A percentile compares a stretch with the other conserved stretches of the same genome.
Evolutionary conservation across 2,888 invertebrate species (phyloP).

Genomic region (Cephus spinipes): DNA sequence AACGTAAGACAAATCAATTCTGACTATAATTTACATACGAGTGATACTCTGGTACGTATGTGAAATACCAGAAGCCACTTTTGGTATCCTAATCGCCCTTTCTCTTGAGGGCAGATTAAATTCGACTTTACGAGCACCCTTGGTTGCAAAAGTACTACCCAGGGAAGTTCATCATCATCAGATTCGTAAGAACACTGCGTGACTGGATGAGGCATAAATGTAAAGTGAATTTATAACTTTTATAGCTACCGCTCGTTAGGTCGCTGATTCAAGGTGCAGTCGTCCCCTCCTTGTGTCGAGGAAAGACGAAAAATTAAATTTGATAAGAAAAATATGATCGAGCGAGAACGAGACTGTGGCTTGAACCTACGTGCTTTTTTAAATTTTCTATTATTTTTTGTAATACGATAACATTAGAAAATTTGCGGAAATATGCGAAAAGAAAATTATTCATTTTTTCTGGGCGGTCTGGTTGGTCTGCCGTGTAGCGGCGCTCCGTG

Average conservation of each 20-base stretch:
- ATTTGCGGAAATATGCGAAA: not conserved
- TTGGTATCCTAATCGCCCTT: not conserved
- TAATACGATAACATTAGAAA: not conserved
- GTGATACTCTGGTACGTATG: not conserved
- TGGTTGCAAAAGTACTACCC: slow-evolving; percentile 28
- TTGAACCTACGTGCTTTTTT: not conserved
- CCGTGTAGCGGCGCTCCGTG: not conserved
- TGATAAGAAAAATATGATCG: not conserved
- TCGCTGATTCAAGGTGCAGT: slow-evolving; percentile 35
- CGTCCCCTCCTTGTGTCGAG: not conserved
- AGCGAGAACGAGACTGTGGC: not conserved
- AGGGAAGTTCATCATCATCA: slow-evolving; percentile 61
- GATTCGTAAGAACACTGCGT: slow-evolving; percentile 44
- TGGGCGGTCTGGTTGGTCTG: not conserved
- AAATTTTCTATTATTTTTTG: not conserved
- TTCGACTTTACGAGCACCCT: slow-evolving; percentile 61
- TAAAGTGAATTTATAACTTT: slow-evolving; percentile 57
- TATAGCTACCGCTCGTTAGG: slow-evolving; percentile 56
- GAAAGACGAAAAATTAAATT: not conserved
- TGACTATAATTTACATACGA: not conserved
- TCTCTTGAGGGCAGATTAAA: slow-evolving; percentile 46
- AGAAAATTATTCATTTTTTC: not conserved
- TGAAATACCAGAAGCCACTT: not conserved
- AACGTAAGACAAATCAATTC: not conserved
- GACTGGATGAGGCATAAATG: slow-evolving; percentile 41